These are phyloP conservation scores for Henicopernis longicauda DNA, from an alignment of 2,113 vertebrate species.

Conservation along the genomic window DNA sequence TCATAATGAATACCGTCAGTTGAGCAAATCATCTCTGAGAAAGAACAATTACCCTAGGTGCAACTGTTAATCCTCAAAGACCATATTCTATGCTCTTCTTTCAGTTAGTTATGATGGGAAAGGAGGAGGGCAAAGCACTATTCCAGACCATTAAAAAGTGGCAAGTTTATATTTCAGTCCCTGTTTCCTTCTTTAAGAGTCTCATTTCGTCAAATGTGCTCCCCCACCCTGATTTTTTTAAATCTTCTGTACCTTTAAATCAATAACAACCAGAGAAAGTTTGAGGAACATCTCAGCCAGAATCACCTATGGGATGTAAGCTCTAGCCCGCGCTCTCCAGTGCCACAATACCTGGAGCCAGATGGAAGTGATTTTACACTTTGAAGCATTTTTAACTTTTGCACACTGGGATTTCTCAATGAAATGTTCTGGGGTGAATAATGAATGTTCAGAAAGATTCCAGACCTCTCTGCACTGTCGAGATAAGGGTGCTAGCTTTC, in stretches of 20 bases:
- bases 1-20: neutral
- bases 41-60: neutral
- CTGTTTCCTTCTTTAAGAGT: neutral
- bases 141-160: neutral
- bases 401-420: neutral
- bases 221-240: neutral
- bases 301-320: neutral
- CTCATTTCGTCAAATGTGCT: neutral
- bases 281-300: neutral
- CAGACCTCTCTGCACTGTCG: neutral
- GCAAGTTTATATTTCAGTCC: neutral
- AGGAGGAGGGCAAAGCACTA: neutral
- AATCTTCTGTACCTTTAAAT: neutral
- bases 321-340: neutral
- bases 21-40: constrained; percentile 1
- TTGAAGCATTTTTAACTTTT: neutral
- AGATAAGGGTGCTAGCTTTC: neutral
- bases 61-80: neutral
- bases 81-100: neutral
- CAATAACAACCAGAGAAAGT: neutral
- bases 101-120: neutral
- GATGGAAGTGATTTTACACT: neutral
- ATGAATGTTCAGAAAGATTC: neutral
- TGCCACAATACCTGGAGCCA: neutral
- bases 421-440: neutral